phyloP scores from a whole-genome alignment of 2,113 vertebrate genomes.

The Megatriorchis doriae region DNA sequence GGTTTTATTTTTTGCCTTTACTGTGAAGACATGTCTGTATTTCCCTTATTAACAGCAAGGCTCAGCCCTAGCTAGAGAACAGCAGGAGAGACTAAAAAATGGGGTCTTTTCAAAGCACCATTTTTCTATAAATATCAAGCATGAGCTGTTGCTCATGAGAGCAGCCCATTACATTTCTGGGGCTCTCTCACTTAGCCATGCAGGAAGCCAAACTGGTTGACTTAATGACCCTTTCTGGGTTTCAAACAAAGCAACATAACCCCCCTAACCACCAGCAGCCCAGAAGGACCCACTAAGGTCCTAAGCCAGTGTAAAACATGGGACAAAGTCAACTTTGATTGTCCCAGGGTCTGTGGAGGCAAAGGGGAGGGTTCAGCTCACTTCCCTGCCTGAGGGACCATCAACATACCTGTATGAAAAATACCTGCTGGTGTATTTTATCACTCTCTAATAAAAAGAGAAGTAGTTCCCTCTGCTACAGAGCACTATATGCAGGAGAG shows the following conservation, averaged over 20 bases:
- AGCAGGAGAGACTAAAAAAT: slow-evolving; percentile 15
- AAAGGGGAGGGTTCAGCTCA: background rate
- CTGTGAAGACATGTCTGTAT: slow-evolving; percentile 17
- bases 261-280: background rate
- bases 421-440: background rate
- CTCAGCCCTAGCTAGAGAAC: slow-evolving; percentile 28
- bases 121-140: slow-evolving; percentile 19
- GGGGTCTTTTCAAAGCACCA: slow-evolving; percentile 2
- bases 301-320: background rate
- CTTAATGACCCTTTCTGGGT: background rate
- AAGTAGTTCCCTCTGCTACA: background rate
- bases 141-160: background rate
- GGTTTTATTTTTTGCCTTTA: background rate
- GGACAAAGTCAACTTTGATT: background rate
- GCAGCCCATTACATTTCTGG: background rate
- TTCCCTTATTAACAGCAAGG: slow-evolving; percentile 33
- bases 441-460: background rate
- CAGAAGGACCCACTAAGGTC: background rate
- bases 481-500: background rate
- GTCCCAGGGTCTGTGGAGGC: background rate
- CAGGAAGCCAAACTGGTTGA: background rate
- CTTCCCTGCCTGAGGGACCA: background rate
- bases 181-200: background rate
- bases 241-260: background rate
- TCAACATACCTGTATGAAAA: background rate